Conservation (phyloP, 1,140 invertebrate genomes). For the Andricus grossulariae region DNA sequence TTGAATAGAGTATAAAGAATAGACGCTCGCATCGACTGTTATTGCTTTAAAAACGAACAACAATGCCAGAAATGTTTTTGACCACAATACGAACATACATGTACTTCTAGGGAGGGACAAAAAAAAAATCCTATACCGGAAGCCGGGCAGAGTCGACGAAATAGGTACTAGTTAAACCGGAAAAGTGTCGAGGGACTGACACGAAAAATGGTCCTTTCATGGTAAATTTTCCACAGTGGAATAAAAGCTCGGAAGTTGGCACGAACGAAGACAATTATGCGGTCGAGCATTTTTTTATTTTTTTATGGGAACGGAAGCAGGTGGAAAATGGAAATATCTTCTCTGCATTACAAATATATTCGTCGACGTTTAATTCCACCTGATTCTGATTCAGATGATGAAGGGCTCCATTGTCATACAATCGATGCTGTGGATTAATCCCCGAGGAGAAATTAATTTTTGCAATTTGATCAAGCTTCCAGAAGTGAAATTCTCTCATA, state of each 20-base stretch:
- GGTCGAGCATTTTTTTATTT: constrained; percentile 27
- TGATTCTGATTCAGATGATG: not conserved
- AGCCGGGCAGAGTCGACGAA: not conserved
- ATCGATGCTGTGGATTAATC: not conserved
- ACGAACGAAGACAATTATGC: constrained; percentile 27
- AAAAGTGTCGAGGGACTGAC: constrained; percentile 24
- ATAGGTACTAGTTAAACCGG: constrained; percentile 28
- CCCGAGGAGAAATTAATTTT: no score
- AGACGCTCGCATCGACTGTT: not conserved
- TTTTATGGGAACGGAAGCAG: constrained; percentile 26
- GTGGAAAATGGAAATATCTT: constrained; percentile 30
- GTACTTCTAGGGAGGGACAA: not conserved
- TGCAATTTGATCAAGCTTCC: no score
- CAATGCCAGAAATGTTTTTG: constrained; percentile 1
- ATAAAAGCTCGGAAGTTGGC: constrained; percentile 31
- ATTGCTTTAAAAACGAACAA: not conserved
- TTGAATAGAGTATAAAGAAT: not conserved
- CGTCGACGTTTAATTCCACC: constrained; percentile 15
- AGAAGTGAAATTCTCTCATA: no score
- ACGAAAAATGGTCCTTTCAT: constrained; percentile 29
- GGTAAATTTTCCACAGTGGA: constrained; percentile 29
- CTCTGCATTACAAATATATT: constrained; percentile 21
- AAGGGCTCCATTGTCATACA: not conserved
- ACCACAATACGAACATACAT: constrained; percentile 12
- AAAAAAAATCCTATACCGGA: not conserved